These are phyloP conservation scores for Diceros bicornis DNA, from an alignment of 2,797 vertebrate genomes.

Conservation along the genomic window DNA sequence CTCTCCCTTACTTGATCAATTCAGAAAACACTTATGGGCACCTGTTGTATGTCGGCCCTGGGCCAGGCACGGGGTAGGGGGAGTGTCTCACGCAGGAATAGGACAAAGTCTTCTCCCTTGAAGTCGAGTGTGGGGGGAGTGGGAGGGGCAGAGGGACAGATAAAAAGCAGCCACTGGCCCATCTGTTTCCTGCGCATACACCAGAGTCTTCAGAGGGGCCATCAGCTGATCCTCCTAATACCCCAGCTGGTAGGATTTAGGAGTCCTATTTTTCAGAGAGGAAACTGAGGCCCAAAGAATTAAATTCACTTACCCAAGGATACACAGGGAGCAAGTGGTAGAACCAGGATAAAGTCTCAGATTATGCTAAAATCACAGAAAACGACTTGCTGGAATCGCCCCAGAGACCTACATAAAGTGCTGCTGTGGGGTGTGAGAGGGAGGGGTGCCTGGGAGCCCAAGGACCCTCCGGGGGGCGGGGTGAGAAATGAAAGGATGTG, in stretches of 20 bases:
- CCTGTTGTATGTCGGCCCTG: neutral
- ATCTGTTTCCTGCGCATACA: neutral
- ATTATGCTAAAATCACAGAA: neutral
- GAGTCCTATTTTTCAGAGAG: neutral
- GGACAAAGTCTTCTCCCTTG: neutral
- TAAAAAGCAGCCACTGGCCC: neutral
- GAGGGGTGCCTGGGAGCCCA: neutral
- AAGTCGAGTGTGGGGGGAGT: neutral
- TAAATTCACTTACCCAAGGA: neutral
- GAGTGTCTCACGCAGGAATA: neutral
- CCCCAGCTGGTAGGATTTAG: neutral
- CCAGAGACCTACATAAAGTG: neutral
- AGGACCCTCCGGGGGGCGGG: no score
- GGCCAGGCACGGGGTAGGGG: neutral
- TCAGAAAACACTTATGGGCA: neutral
- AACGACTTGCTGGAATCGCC: neutral
- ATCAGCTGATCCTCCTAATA: neutral
- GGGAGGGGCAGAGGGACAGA: neutral
- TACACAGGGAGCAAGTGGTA: neutral
- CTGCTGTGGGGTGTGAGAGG: neutral
- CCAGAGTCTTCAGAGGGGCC: neutral
- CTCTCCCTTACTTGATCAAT: neutral
- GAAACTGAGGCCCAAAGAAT: neutral
- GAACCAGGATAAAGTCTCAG: neutral
- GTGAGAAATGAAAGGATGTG: neutral